Base-by-base conservation (phyloP, 2,888 invertebrate genomes). In the Punctoribates punctum region DNA sequence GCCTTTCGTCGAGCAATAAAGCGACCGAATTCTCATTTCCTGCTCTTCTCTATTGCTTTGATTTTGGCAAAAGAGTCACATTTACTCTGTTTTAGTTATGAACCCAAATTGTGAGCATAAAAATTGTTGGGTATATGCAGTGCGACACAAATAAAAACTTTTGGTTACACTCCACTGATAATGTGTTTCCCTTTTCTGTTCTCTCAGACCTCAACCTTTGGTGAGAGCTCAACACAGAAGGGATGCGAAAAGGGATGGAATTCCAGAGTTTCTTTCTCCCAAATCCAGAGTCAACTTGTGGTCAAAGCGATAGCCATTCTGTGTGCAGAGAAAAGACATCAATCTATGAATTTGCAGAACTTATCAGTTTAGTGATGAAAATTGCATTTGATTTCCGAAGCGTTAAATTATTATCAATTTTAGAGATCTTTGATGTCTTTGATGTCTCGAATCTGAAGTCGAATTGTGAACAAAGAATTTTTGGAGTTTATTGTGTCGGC, bases 11-110 rank as follows among this genome's bases (percentile, higher is more conserved):
- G 4, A 48, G 48, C 57, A 57, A 57, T 57, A 57, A 57, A 57
- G 57, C 57, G 48, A 62, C 62, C n/a, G 62, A 29, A 62, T 62
- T 62, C 62, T 62, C 62, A 62, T 62, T 62, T 62, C 62, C 62
- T 62, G 62, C 62, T 29, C 29, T 62, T 62, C 34, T 62, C 20
- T 20, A n/a, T 29, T 29, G 29, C 13, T 29, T 2, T 62, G 23
- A 62, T 29, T 29, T 29, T 17, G 23, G 15, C 62, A 60, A 60
- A 48, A 60, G 60, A 60, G 60, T 60, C 29, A 29, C 29, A 29
- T 62, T 62, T 62, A 62, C 15, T 62, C 23, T 9, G 57, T 57
- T 13, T 23, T 57, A 25, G 62, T 62, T 62, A 62, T 62, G 29
- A 62, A 29, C 34, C 6, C 8, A 62, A 62, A 57, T 57, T 29